A percentile compares a stretch with the other conserved stretches of the same genome.
phyloP scores from a whole-genome alignment of 1,140 invertebrate species.

The Aphis gossypii region DNA sequence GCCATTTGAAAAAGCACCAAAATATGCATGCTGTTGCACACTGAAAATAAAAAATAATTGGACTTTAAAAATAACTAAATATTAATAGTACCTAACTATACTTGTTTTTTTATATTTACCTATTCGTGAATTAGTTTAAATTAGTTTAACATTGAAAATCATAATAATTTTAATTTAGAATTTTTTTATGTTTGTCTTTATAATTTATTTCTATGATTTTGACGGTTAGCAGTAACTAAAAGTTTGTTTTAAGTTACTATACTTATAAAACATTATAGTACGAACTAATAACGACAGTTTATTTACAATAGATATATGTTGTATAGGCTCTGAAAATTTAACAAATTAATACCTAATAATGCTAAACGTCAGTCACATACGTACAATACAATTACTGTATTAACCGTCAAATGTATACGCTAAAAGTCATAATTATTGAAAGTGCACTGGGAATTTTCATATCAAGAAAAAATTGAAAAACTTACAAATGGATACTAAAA shows the following conservation, averaged over 20 bases:
- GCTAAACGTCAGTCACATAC: too few species aligned
- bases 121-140: not conserved
- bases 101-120: not conserved
- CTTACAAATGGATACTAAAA: not conserved
- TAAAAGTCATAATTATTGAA: not conserved
- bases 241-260: not conserved
- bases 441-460: not conserved
- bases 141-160: not conserved
- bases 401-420: not conserved
- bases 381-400: not conserved
- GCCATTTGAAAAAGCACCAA: not conserved
- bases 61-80: not conserved
- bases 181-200: too few species aligned
- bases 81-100: too few species aligned
- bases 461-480: not conserved
- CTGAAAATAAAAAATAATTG: not conserved
- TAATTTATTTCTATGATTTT: not conserved
- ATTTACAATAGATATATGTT: too few species aligned
- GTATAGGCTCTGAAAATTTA: too few species aligned
- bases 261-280: not conserved
- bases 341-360: too few species aligned
- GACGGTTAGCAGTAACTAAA: not conserved
- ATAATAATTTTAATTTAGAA: too few species aligned
- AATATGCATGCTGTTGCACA: not conserved
- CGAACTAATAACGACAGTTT: too few species aligned